phyloP scores from a whole-genome alignment of 2,113 vertebrate species.

The Catagonus wagneri region DNA sequence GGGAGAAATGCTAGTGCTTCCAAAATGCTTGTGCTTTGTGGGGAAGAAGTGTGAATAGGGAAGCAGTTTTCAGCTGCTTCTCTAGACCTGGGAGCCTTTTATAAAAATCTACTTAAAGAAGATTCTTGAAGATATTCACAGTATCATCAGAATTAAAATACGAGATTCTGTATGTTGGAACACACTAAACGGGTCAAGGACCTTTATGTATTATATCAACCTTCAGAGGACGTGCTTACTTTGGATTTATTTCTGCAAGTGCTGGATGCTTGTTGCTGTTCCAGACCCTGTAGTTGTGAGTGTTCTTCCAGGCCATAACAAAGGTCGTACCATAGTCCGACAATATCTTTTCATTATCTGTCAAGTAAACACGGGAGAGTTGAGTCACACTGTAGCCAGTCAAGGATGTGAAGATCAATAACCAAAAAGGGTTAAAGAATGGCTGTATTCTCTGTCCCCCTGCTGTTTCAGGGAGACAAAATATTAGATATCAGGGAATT shows the following conservation, averaged over 20 bases:
- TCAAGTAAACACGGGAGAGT: slow-evolving; percentile 39
- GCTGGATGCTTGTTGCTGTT: slow-evolving; percentile 96
- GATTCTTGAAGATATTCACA: background rate
- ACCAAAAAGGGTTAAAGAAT: slow-evolving; percentile 41
- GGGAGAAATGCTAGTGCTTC: background rate
- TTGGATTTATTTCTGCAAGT: slow-evolving; percentile 92
- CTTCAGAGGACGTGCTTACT: slow-evolving; percentile 87
- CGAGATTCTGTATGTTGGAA: background rate
- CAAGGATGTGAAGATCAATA: background rate
- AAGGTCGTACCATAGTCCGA: slow-evolving; percentile 95
- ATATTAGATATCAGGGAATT: slow-evolving; percentile 46
- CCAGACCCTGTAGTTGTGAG: slow-evolving; percentile 98
- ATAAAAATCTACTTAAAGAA: background rate
- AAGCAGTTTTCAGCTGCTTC: slow-evolving; percentile 4
- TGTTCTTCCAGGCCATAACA: slow-evolving; percentile 94
- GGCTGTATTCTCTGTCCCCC: background rate
- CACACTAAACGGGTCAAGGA: no score
- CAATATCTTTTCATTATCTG: slow-evolving; percentile 95
- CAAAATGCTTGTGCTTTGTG: background rate
- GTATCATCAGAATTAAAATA: background rate
- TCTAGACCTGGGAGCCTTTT: background rate
- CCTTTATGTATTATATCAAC: no score
- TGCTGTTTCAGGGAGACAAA: background rate
- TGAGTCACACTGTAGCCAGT: background rate
- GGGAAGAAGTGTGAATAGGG: background rate